phyloP scores from a whole-genome alignment of 2,888 invertebrate genomes.

The Phortica okadai region DNA sequence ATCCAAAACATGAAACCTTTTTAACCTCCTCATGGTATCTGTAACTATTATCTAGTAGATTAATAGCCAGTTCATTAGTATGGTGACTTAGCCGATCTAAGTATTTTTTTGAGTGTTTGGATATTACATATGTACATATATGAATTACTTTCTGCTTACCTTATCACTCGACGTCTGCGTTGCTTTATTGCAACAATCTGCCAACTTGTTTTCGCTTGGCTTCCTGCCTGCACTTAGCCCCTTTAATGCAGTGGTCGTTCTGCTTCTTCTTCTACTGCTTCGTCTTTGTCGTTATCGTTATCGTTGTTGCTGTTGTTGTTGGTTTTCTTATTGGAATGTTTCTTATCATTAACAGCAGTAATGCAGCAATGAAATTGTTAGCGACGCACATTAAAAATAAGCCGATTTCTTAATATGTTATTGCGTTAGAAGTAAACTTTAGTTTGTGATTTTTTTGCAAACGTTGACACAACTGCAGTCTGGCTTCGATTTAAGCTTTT shows the following conservation, averaged over 20 bases:
- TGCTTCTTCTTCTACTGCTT: not conserved
- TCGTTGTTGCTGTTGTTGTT: slow-evolving; percentile 38
- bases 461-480: not conserved
- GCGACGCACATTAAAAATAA: slow-evolving; percentile 47
- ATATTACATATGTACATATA: not conserved
- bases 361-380: slow-evolving; percentile 30
- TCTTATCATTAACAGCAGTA: slow-evolving; percentile 25
- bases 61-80: no score
- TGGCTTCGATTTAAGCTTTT: not conserved
- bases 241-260: not conserved
- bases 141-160: not conserved
- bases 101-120: no score
- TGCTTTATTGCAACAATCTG: not conserved
- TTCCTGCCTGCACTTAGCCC: not conserved
- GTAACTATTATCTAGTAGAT: no score
- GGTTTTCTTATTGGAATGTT: slow-evolving; percentile 27
- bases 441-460: not conserved
- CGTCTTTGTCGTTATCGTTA: slow-evolving; percentile 37
- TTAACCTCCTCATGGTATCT: no score
- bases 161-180: not conserved
- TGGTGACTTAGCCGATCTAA: no score
- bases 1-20: no score
- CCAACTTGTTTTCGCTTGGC: not conserved
- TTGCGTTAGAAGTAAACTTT: slow-evolving; percentile 1
- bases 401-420: slow-evolving; percentile 3